phyloP scores from a whole-genome alignment of 1,140 invertebrate genomes.

The Procambarus virginalis region DNA sequence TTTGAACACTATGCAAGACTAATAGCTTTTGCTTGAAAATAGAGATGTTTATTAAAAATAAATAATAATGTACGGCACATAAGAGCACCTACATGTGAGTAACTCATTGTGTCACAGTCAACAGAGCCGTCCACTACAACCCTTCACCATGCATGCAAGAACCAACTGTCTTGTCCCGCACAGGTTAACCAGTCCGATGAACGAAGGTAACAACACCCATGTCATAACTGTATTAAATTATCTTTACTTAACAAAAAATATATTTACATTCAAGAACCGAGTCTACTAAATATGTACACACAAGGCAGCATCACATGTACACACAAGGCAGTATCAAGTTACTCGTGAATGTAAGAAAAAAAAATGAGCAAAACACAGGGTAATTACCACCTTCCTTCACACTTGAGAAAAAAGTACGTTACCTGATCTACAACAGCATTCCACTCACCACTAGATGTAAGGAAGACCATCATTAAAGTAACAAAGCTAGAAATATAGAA shows the following conservation, averaged over 20 bases:
- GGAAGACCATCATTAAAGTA: conserved; percentile 18
- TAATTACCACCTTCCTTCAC: conserved; percentile 8
- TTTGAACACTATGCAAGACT: neutral
- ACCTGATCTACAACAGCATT: conserved; percentile 34
- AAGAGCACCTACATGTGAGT: neutral
- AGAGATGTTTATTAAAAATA: neutral
- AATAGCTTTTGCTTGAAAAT: neutral
- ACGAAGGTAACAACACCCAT: conserved; percentile 10
- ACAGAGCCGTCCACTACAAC: conserved; percentile 60
- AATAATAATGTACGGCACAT: neutral
- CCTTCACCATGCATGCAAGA: conserved; percentile 57
- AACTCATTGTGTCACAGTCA: conserved; percentile 24
- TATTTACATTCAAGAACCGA: no score
- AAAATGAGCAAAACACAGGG: no score
- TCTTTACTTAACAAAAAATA: no score
- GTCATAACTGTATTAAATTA: neutral
- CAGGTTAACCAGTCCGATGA: neutral
- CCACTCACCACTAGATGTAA: conserved; percentile 29
- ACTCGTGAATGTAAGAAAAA: no score
- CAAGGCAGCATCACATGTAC: no score
- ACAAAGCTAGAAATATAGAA: conserved; percentile 22
- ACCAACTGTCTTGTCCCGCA: conserved; percentile 21
- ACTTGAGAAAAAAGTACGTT: conserved; percentile 25
- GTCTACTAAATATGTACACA: no score
- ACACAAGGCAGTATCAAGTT: no score